phyloP scores from a whole-genome alignment of 2,113 vertebrate genomes.

The Protobothrops flavoviridis region DNA sequence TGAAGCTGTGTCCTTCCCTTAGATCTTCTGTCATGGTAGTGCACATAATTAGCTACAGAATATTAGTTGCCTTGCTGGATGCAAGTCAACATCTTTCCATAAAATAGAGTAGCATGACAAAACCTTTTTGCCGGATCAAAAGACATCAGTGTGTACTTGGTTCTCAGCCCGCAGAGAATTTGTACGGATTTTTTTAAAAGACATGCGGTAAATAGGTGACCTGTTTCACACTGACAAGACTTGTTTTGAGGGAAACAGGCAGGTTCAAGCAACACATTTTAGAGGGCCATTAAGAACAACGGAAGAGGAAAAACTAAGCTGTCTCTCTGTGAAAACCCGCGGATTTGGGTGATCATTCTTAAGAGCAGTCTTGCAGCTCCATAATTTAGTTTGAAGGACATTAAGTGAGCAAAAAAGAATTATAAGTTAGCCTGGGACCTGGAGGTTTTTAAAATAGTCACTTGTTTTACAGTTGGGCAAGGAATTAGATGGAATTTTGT shows the following conservation, averaged over 20 bases:
- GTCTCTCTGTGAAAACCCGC: not conserved
- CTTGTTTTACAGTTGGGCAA: not conserved
- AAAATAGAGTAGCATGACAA: slow-evolving; percentile 55
- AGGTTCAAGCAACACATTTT: not conserved
- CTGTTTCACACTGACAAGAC: slow-evolving; percentile 5
- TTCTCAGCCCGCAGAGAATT: slow-evolving; percentile 53
- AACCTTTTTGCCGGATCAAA: slow-evolving; percentile 43
- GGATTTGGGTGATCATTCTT: not conserved
- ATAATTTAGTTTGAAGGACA: not conserved
- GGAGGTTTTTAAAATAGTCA: not conserved
- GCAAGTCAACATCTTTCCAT: slow-evolving; percentile 57
- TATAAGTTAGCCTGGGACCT: not conserved
- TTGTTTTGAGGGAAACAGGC: not conserved
- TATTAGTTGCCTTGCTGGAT: slow-evolving; percentile 74
- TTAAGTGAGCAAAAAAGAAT: not conserved
- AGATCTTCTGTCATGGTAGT: slow-evolving; percentile 59
- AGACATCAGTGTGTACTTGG: slow-evolving; percentile 41
- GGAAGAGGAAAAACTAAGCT: not conserved
- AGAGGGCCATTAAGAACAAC: not conserved
- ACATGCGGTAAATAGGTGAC: slow-evolving; percentile 54
- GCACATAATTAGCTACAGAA: slow-evolving; percentile 75
- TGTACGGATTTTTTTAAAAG: slow-evolving; percentile 47
- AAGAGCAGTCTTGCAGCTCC: not conserved
- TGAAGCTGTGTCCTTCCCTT: slow-evolving; percentile 63
- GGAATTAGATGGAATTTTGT: not conserved